These are phyloP conservation scores for Parus major DNA, from an alignment of 2,113 vertebrate genomes.

Conservation along the genomic window DNA sequence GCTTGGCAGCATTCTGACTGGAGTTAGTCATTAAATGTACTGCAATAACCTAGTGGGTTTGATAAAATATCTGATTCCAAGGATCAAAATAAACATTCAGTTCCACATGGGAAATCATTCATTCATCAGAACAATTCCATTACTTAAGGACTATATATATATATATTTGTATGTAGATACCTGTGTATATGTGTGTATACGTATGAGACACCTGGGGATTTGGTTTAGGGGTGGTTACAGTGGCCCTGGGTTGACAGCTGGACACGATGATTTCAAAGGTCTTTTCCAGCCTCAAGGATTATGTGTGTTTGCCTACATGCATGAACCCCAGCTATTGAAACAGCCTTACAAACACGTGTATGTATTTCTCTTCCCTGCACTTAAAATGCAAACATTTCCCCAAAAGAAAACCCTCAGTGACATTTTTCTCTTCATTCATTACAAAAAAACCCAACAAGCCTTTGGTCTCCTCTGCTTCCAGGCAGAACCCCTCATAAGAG, in stretches of 20 bases:
- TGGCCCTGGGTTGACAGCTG: background rate
- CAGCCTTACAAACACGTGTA: accelerated
- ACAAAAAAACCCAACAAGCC: background rate
- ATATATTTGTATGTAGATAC: accelerated
- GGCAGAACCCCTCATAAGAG: background rate
- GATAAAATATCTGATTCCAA: background rate
- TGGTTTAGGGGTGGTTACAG: background rate
- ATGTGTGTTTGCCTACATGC: background rate
- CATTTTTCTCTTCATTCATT: background rate
- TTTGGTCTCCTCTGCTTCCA: background rate
- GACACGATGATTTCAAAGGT: background rate
- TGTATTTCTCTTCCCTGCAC: background rate
- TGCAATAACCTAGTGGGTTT: background rate
- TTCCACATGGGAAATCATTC: slow-evolving; percentile 14
- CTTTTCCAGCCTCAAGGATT: background rate
- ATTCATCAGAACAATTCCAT: background rate
- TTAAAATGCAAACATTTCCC: background rate
- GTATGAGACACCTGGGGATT: background rate
- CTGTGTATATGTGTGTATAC: background rate
- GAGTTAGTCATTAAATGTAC: background rate
- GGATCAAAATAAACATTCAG: background rate
- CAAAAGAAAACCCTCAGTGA: background rate
- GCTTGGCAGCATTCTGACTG: background rate
- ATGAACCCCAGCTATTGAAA: background rate
- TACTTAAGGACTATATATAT: background rate